Conservation (phyloP, 2,113 vertebrate genomes). For the Larimichthys polyactis region DNA sequence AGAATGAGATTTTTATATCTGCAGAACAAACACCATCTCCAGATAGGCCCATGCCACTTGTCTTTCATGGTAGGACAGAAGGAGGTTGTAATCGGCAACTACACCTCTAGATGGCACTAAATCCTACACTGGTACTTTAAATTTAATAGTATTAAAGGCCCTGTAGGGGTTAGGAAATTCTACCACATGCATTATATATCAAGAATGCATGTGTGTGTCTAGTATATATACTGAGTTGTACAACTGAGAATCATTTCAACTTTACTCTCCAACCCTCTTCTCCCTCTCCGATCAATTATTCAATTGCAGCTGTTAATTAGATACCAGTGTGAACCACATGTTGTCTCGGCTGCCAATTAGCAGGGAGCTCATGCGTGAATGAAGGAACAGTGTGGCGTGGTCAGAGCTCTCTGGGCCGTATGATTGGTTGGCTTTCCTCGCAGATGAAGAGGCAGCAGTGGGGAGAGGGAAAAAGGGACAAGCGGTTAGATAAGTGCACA, state of each 20-base stretch:
- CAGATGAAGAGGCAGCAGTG: slow-evolving; percentile 61
- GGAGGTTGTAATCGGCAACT: too few species aligned
- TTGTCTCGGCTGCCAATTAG: slow-evolving; percentile 69
- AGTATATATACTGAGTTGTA: too few species aligned
- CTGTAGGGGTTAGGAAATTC: too few species aligned
- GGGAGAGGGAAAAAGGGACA: slow-evolving; percentile 15
- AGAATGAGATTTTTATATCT: too few species aligned
- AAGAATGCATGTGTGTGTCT: too few species aligned
- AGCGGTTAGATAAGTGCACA: slow-evolving; percentile 62
- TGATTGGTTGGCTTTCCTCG: slow-evolving; percentile 52
- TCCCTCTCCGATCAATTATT: slow-evolving; percentile 51
- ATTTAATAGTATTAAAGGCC: too few species aligned
- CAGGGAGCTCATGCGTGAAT: slow-evolving; percentile 55
- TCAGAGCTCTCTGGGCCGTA: slow-evolving; percentile 41
- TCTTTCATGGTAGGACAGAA: too few species aligned
- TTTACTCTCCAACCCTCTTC: slow-evolving; percentile 9
- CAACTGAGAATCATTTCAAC: slow-evolving; percentile 8
- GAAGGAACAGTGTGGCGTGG: slow-evolving; percentile 45
- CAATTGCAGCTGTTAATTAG: slow-evolving; percentile 61
- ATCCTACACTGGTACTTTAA: too few species aligned
- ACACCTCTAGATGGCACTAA: too few species aligned
- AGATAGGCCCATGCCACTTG: too few species aligned
- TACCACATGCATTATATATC: too few species aligned
- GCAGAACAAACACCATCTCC: too few species aligned
- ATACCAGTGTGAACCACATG: slow-evolving; percentile 57